These are phyloP conservation scores for Otolemur garnettii DNA, from an alignment of 2,113 vertebrate species.

Conservation along the genomic window DNA sequence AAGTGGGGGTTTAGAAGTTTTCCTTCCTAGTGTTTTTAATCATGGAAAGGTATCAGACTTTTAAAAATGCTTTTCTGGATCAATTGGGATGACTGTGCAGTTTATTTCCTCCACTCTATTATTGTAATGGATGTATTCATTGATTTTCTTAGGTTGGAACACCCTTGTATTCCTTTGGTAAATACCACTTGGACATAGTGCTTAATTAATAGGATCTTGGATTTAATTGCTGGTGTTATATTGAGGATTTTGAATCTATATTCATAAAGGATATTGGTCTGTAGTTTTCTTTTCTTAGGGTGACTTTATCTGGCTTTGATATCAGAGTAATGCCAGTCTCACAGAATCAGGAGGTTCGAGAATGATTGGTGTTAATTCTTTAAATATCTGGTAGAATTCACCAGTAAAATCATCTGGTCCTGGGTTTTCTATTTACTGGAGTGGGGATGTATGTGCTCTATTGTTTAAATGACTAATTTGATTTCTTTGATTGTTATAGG, in stretches of 20 bases:
- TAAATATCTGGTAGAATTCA: neutral
- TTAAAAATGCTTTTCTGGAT: neutral
- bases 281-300: neutral
- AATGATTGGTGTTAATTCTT: neutral
- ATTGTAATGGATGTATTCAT: neutral
- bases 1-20: neutral
- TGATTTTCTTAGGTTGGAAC: neutral
- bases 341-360: neutral
- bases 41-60: neutral
- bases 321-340: neutral
- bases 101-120: neutral
- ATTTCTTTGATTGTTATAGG: neutral
- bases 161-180: neutral
- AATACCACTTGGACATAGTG: neutral
- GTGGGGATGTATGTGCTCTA: neutral
- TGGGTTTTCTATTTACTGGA: neutral
- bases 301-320: neutral
- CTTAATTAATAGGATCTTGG: neutral
- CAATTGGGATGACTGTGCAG: neutral
- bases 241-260: conserved; percentile 1
- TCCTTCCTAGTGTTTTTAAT: neutral
- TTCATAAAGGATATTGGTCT: neutral
- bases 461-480: neutral
- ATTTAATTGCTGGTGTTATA: neutral
- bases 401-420: neutral